Percentiles rank a stretch among this genome's conserved stretches.
Evolutionary conservation across 2,113 vertebrate genomes (phyloP).

Genomic region (Melozone crissalis): DNA sequence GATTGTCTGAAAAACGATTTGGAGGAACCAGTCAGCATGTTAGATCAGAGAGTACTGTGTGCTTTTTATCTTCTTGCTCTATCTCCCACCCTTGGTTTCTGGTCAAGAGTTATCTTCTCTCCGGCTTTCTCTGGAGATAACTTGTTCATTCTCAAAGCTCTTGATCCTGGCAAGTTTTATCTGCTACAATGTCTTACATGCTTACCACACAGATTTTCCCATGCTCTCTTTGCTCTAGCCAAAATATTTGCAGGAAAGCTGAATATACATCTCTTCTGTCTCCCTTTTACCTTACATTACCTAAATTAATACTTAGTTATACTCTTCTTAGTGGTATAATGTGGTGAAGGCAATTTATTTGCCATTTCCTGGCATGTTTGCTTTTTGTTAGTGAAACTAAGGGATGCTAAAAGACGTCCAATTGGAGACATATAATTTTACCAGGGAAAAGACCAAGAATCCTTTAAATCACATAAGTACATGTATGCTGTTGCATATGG

Average conservation of each 20-base stretch:
- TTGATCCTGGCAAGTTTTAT: neutral
- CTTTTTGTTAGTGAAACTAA: neutral
- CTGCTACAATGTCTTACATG: neutral
- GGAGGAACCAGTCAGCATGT: neutral
- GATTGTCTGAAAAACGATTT: neutral
- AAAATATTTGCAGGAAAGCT: constrained; percentile 17
- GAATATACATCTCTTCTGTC: neutral
- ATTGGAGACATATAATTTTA: constrained; percentile 13
- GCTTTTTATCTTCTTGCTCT: neutral
- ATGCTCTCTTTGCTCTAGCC: neutral
- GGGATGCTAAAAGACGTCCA: neutral
- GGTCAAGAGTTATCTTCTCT: neutral
- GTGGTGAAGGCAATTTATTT: constrained; percentile 2
- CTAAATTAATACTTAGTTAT: constrained; percentile 19
- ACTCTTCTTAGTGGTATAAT: neutral
- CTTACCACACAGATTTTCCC: neutral
- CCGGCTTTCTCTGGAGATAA: neutral
- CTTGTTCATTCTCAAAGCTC: neutral
- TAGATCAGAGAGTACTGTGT: neutral
- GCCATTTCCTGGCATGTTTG: constrained; percentile 19
- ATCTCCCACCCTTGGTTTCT: neutral
- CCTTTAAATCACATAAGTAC: constrained; percentile 11
- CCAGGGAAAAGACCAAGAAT: constrained; percentile 23
- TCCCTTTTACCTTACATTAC: constrained; percentile 25
- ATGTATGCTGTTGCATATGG: constrained; percentile 29